These are phyloP conservation scores for Hyles lineata DNA, from an alignment of 2,888 invertebrate genomes.

Conservation along the genomic window DNA sequence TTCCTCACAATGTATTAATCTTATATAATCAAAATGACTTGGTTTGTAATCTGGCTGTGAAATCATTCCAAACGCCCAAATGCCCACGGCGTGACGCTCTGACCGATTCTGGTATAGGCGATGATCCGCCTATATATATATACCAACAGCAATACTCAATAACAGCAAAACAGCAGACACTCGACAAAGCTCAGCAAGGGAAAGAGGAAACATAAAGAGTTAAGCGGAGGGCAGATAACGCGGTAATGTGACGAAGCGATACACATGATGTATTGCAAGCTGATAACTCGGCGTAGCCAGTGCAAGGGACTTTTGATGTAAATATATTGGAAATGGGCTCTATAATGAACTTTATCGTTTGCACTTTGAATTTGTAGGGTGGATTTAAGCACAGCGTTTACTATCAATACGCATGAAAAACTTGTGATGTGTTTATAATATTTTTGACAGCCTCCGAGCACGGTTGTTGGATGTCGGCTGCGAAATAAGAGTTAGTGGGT, in stretches of 20 bases:
- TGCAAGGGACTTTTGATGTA: neutral
- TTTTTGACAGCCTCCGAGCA: too few species aligned
- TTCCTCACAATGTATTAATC: too few species aligned
- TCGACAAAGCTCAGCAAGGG: neutral
- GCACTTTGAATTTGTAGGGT: neutral
- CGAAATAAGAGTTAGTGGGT: too few species aligned
- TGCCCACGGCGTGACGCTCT: too few species aligned
- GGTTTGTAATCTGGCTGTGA: too few species aligned
- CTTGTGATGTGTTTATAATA: neutral
- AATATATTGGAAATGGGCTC: neutral
- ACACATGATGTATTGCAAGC: constrained; percentile 5
- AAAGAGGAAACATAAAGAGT: constrained; percentile 25
- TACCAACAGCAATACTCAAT: too few species aligned
- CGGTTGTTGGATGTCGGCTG: too few species aligned
- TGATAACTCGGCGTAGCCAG: constrained; percentile 6
- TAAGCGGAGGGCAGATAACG: constrained; percentile 10
- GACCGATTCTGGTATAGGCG: too few species aligned
- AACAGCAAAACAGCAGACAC: neutral
- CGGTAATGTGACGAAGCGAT: constrained; percentile 27
- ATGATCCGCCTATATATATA: too few species aligned
- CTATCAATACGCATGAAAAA: neutral
- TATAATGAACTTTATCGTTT: neutral
- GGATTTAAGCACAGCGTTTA: neutral
- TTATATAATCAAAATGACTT: too few species aligned
- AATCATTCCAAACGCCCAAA: too few species aligned